Conservation (phyloP, 1,140 invertebrate species). For the Hormaphis cornu region DNA sequence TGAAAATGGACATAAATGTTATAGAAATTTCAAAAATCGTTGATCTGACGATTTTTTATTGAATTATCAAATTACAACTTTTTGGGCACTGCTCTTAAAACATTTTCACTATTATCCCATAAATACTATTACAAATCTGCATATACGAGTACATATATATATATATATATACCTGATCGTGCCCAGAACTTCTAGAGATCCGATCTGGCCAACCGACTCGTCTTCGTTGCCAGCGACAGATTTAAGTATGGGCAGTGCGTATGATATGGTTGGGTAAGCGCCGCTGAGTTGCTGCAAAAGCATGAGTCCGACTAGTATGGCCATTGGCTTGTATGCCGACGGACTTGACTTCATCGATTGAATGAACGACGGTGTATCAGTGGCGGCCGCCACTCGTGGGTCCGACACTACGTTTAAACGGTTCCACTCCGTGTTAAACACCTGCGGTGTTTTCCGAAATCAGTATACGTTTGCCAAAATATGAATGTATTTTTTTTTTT, state of each 20-base stretch:
- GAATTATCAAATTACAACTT: too few relatives aligned
- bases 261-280: slow-evolving; percentile 58
- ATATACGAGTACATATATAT: too few relatives aligned
- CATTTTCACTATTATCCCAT: too few relatives aligned
- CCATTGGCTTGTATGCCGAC: slow-evolving; percentile 45
- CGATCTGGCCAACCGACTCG: slow-evolving; percentile 41
- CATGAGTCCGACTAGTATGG: slow-evolving; percentile 47
- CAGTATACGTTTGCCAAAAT: too few relatives aligned
- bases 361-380: background rate
- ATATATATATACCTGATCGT: too few relatives aligned
- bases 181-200: slow-evolving; percentile 46
- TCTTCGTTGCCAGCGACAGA: slow-evolving; percentile 45
- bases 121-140: too few relatives aligned
- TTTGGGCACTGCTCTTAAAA: too few relatives aligned
- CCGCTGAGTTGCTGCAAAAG: slow-evolving; percentile 51
- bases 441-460: too few relatives aligned
- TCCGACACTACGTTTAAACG: background rate
- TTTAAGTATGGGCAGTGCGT: slow-evolving; percentile 52
- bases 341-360: slow-evolving; percentile 10
- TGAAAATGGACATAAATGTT: too few relatives aligned
- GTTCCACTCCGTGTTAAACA: slow-evolving; percentile 12
- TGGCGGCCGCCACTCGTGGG: background rate
- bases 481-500: too few relatives aligned
- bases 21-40: too few relatives aligned
- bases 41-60: too few relatives aligned